Base-by-base conservation (phyloP, 1,140 invertebrate genomes). In the Lepidurus apus region DNA sequence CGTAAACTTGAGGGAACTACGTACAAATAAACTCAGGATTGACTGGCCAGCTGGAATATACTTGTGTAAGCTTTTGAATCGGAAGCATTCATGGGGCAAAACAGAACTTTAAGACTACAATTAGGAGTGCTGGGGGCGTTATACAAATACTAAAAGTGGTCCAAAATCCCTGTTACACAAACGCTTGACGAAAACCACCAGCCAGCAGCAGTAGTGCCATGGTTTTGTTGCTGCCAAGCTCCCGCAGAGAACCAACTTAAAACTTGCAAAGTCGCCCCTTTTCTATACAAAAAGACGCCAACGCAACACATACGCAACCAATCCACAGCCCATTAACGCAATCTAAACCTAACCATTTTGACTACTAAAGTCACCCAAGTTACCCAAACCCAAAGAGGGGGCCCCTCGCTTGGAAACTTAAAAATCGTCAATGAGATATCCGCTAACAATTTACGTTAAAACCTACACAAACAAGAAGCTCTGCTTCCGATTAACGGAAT, bases 31-130 rank as follows among this genome's bases (percentile, higher is more conserved):
- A 65, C 53, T 21, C 17, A 65, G 53, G 17, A 65, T 65, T 65
- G 53, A 65, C 53, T 65, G 53, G 53, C 53, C 53, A 65, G 53
- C 53, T 65, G 53, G 53, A 65, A 13, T 65, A n/a, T 65, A 65
- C 21, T 65, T 65, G 53, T 65, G 53, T 65, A 65, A 65, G 53
- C 53, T 65, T 65, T 13, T 65, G 53, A 65, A 65, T 65, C 53
- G 53, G 53, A 65, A 13, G 53, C 53, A 65, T 65, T 65, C 53
- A 65, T 65, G 53, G 47, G 53, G 53, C 53, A 65, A 65, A 65
- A 17, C 53, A 65, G 53, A 47, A 17, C 45, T 47, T 47, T 10
- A 47, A 65, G 53, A 65, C 53, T 65, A 65, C 53, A 65, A 65
- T 65, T 65, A 65, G 53, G 53, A 13, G 53, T 65, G 53, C 53